phyloP scores from a whole-genome alignment of 2,888 invertebrate species.

The Limnephilus lunatus region DNA sequence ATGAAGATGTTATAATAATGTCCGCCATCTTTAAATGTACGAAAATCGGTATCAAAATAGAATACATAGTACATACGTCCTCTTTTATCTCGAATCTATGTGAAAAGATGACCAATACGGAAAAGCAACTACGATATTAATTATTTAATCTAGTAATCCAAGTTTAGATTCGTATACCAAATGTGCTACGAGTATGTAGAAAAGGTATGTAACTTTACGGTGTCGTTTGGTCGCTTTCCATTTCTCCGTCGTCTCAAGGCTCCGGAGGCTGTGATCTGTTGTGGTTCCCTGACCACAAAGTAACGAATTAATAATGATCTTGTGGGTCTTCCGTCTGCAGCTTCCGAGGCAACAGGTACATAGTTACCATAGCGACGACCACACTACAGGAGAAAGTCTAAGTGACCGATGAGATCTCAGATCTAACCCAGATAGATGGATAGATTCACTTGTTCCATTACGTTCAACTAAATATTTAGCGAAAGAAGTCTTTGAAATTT shows the following conservation, averaged over 20 bases:
- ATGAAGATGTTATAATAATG: too few relatives aligned
- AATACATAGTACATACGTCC: too few relatives aligned
- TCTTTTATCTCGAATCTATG: too few relatives aligned
- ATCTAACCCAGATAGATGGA: neutral
- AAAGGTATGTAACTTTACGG: neutral
- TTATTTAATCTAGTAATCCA: too few relatives aligned
- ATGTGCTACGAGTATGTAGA: too few relatives aligned
- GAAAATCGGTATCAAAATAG: too few relatives aligned
- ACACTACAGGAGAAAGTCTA: neutral
- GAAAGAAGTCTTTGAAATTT: neutral
- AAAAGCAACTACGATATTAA: too few relatives aligned
- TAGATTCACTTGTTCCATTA: neutral
- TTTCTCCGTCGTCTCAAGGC: neutral
- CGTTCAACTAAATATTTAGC: neutral
- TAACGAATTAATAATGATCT: neutral
- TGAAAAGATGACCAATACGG: too few relatives aligned
- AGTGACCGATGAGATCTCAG: neutral
- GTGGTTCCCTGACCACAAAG: neutral
- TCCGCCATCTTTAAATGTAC: too few relatives aligned
- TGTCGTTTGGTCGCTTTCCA: neutral
- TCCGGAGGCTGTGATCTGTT: neutral
- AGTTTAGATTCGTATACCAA: too few relatives aligned
- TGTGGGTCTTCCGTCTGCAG: neutral
- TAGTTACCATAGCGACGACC: neutral
- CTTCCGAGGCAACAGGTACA: neutral